A percentile compares a stretch with the other conserved stretches of the same genome.
These are phyloP conservation scores for Esperia sulphurella DNA, from an alignment of 2,888 invertebrate genomes.

Conservation along the genomic window DNA sequence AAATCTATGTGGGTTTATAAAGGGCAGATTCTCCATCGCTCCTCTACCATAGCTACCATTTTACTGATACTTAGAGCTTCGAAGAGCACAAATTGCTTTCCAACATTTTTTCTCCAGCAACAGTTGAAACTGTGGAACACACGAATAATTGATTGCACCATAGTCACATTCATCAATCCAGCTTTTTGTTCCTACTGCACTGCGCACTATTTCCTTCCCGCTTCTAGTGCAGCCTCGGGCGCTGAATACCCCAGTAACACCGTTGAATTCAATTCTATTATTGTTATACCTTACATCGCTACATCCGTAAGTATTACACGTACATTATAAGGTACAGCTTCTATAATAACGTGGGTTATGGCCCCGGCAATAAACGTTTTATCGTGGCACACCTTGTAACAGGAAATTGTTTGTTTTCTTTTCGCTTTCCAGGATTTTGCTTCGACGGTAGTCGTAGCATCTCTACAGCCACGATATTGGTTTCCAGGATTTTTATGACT, in stretches of 20 bases:
- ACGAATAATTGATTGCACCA: slow-evolving; percentile 5
- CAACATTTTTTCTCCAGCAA: not conserved
- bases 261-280: slow-evolving; percentile 31
- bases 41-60: too few species aligned
- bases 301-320: not conserved
- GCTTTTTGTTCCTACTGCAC: not conserved
- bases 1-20: too few species aligned
- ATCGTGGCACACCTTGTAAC: not conserved
- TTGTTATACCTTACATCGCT: not conserved
- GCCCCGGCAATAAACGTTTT: slow-evolving; percentile 1
- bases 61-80: not conserved
- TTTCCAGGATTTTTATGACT: too few species aligned
- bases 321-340: not conserved
- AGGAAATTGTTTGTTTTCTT: slow-evolving; percentile 1
- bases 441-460: too few species aligned
- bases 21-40: too few species aligned
- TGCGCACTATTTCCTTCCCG: not conserved
- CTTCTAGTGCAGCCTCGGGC: slow-evolving; percentile 5
- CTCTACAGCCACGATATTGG: too few species aligned
- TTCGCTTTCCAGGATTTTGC: not conserved
- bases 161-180: slow-evolving; percentile 5
- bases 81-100: not conserved
- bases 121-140: slow-evolving; percentile 1
- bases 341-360: not conserved
- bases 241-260: slow-evolving; percentile 11